Conservation (phyloP, 2,797 vertebrate genomes). For the Clarias platycephalus region DNA sequence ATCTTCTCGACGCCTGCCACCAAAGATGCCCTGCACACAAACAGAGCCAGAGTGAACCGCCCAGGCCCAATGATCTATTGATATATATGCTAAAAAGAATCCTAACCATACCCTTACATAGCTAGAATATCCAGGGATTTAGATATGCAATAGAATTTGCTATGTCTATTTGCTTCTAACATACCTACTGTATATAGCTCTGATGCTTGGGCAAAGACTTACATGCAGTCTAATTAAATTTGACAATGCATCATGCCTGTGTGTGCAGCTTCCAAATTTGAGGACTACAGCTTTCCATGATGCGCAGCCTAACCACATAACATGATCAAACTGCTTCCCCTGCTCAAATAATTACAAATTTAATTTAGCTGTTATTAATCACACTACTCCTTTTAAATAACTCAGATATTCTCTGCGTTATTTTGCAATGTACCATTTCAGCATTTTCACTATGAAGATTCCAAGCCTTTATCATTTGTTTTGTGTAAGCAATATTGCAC, state of each 20-base stretch:
- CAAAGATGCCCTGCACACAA: constrained; percentile 90
- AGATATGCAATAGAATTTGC: constrained; percentile 21
- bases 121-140: constrained; percentile 3
- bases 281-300: not conserved
- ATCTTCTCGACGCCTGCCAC: constrained; percentile 95
- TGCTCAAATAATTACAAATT: not conserved
- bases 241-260: not conserved
- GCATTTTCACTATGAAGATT: not conserved
- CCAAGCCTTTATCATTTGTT: not conserved
- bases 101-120: constrained; percentile 25
- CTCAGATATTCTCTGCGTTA: not conserved
- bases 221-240: constrained; percentile 13
- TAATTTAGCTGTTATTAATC: not conserved
- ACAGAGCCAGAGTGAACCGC: constrained; percentile 48
- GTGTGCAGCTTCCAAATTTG: not conserved
- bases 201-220: constrained; percentile 31
- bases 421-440: not conserved
- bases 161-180: constrained; percentile 13
- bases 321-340: not conserved
- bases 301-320: not conserved
- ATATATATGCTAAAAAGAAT: constrained; percentile 1
- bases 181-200: not conserved
- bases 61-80: constrained; percentile 35
- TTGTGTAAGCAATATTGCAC: not conserved
- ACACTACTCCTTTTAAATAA: not conserved